Conservation (phyloP, 2,888 invertebrate genomes). For the Epistrophe eligans region DNA sequence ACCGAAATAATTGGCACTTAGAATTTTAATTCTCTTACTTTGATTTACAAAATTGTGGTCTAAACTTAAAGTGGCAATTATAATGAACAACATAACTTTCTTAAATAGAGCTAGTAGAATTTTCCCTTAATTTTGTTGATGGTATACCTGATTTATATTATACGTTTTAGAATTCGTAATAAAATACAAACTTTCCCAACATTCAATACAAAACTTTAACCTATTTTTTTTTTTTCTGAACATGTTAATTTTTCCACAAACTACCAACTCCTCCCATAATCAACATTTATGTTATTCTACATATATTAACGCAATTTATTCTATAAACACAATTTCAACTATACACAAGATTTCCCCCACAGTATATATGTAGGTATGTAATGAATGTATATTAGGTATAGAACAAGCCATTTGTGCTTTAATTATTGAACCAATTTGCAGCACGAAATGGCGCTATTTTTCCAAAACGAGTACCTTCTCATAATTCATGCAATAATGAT, state of each 20-base stretch:
- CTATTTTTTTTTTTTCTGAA: neutral
- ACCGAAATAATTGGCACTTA: too few relatives aligned
- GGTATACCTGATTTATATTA: too few relatives aligned
- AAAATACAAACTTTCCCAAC: too few relatives aligned
- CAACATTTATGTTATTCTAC: neutral
- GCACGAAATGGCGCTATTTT: slow-evolving; percentile 24
- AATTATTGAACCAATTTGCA: slow-evolving; percentile 40
- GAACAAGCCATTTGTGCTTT: neutral
- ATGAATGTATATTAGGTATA: too few relatives aligned
- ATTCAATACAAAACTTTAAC: too few relatives aligned
- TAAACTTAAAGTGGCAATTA: too few relatives aligned
- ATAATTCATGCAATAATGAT: slow-evolving; percentile 38
- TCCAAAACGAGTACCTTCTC: neutral
- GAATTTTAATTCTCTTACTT: too few relatives aligned
- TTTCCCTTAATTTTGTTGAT: too few relatives aligned
- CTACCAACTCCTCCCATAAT: neutral
- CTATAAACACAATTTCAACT: slow-evolving; percentile 9
- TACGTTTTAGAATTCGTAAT: too few relatives aligned
- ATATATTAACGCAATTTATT: slow-evolving; percentile 20
- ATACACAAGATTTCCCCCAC: neutral
- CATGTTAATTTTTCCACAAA: neutral
- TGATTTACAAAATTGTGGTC: too few relatives aligned
- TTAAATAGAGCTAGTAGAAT: too few relatives aligned
- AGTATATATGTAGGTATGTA: neutral
- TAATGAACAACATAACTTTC: too few relatives aligned